Evolutionary conservation across 1,140 invertebrate species (phyloP).

Genomic region (Calliopsis andreniformis): DNA sequence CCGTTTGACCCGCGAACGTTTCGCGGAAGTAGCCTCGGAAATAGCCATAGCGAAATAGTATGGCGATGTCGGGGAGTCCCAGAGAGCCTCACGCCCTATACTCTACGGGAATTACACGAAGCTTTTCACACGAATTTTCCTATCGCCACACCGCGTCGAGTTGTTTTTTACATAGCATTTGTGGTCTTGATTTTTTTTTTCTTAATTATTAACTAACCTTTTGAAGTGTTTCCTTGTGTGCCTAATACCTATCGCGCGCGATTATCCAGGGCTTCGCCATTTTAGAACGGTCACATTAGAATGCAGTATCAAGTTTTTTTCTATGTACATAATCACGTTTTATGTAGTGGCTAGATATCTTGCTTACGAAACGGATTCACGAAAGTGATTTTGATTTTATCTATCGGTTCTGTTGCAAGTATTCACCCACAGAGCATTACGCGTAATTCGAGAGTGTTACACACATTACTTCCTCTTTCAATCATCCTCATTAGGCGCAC

Average conservation of each 20-base stretch:
- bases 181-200: background rate
- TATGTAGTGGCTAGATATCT: constrained; percentile 5
- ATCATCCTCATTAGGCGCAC: background rate
- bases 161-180: background rate
- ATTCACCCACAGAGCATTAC: no score
- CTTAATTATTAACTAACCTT: constrained; percentile 39
- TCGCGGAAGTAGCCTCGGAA: constrained; percentile 40
- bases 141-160: background rate
- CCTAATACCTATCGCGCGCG: constrained; percentile 30
- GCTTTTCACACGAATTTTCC: background rate
- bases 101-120: background rate
- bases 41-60: constrained; percentile 31
- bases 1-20: constrained; percentile 38
- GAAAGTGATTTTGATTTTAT: background rate
- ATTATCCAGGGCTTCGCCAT: background rate
- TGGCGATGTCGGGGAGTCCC: background rate
- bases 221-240: constrained; percentile 45
- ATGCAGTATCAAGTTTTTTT: background rate
- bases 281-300: constrained; percentile 8
- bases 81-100: constrained; percentile 16
- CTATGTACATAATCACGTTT: background rate
- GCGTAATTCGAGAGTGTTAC: no score
- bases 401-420: no score
- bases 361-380: background rate
- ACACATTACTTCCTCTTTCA: constrained; percentile 4